These are phyloP conservation scores for Hermaeophaga mercurialis DNA, from an alignment of 2,888 invertebrate genomes.

Conservation along the genomic window DNA sequence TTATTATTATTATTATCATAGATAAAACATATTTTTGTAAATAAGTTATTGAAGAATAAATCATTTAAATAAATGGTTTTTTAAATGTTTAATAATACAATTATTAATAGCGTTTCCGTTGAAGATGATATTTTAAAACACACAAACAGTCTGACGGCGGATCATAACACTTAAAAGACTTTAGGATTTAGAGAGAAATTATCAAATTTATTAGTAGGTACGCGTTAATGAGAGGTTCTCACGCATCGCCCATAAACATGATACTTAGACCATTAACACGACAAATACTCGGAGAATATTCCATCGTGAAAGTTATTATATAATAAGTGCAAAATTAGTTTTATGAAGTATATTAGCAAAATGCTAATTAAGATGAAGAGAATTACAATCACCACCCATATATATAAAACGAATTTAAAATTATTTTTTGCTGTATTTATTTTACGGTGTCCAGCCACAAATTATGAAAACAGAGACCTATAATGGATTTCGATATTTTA, in stretches of 20 bases:
- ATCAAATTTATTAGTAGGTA: constrained; percentile 16
- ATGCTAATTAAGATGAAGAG: too few species aligned
- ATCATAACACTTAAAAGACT: constrained; percentile 7
- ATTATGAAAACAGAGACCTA: too few species aligned
- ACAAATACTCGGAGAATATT: not conserved
- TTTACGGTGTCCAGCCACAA: too few species aligned
- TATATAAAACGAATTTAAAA: too few species aligned
- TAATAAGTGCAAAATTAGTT: too few species aligned
- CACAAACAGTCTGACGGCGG: constrained; percentile 3
- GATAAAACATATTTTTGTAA: too few species aligned
- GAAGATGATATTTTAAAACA: constrained; percentile 5
- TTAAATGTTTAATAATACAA: not conserved
- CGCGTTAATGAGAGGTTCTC: constrained; percentile 13
- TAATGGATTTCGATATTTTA: too few species aligned
- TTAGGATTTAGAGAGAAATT: constrained; percentile 18
- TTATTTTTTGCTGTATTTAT: too few species aligned
- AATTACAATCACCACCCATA: too few species aligned
- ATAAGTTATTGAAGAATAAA: too few species aligned
- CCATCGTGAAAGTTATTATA: not conserved
- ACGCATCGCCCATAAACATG: constrained; percentile 17
- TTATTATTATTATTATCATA: too few species aligned
- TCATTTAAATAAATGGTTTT: not conserved
- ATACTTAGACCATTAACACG: constrained; percentile 12
- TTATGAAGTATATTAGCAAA: too few species aligned
- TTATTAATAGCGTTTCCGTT: not conserved